Conservation (phyloP, 1,140 invertebrate species). For the Gonatopus flavifemur region DNA sequence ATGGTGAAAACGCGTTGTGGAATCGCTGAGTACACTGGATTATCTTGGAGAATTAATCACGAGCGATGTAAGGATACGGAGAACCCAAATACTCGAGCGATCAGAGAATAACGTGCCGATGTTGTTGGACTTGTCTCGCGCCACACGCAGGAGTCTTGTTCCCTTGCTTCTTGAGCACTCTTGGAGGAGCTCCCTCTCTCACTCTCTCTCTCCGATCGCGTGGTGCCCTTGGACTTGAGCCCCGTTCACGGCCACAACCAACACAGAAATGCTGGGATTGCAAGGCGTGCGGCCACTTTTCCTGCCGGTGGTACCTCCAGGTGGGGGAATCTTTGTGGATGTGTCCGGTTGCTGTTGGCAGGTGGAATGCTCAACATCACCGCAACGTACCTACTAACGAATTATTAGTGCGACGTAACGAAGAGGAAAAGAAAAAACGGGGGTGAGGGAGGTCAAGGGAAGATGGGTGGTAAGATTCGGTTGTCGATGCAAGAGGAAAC, state of each 20-base stretch:
- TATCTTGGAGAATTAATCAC: no score
- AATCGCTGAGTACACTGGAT: no score
- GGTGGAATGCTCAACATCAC: slow-evolving; percentile 51
- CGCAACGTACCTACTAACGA: slow-evolving; percentile 41
- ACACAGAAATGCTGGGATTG: slow-evolving; percentile 55
- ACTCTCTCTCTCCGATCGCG: slow-evolving; percentile 25
- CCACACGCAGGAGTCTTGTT: slow-evolving; percentile 26
- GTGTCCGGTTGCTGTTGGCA: slow-evolving; percentile 46
- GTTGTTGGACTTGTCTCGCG: slow-evolving; percentile 17
- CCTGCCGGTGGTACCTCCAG: slow-evolving; percentile 43
- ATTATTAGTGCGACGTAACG: slow-evolving; percentile 47
- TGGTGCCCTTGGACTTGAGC: slow-evolving; percentile 56
- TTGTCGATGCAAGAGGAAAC: slow-evolving; percentile 12
- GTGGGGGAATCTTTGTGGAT: no score
- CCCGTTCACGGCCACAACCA: slow-evolving; percentile 56
- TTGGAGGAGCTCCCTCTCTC: slow-evolving; percentile 9
- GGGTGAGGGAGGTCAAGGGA: slow-evolving; percentile 3
- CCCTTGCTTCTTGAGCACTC: slow-evolving; percentile 26
- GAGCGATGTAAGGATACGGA: no score
- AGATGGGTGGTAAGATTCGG: slow-evolving; percentile 4
- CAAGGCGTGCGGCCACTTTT: slow-evolving; percentile 54
- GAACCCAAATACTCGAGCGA: no score
- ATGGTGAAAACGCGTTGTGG: no score
- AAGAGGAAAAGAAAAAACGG: slow-evolving; percentile 13
- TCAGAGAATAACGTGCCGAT: no score